A percentile compares a stretch with the other conserved stretches of the same genome.
phyloP scores from a whole-genome alignment of 2,113 vertebrate species.

The Spea multiplicata region DNA sequence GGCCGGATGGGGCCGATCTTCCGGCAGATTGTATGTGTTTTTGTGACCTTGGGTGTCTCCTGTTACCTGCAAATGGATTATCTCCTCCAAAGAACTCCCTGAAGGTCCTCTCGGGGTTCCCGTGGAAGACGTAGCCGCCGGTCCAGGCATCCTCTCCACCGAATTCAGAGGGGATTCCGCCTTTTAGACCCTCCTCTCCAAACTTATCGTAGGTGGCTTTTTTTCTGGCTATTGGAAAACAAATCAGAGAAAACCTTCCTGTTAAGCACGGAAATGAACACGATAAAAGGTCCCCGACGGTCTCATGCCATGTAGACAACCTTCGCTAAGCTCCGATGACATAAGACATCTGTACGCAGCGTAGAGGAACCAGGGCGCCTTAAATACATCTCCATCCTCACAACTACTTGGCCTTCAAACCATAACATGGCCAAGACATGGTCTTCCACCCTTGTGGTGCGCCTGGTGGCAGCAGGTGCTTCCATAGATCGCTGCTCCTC shows the following conservation, averaged over 20 bases:
- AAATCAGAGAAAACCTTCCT: background rate
- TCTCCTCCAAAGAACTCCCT: constrained; percentile 87
- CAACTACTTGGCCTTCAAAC: too few species aligned
- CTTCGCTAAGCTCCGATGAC: too few species aligned
- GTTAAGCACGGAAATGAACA: background rate
- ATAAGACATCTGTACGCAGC: too few species aligned
- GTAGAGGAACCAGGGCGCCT: background rate
- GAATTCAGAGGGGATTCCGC: constrained; percentile 78
- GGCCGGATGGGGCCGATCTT: too few species aligned
- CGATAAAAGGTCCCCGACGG: background rate
- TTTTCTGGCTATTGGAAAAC: constrained; percentile 70
- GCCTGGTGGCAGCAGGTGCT: too few species aligned
- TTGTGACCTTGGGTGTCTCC: too few species aligned
- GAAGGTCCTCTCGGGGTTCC: constrained; percentile 84
- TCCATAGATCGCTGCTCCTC: too few species aligned
- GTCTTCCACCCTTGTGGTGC: too few species aligned
- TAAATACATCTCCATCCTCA: too few species aligned
- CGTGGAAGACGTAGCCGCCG: constrained; percentile 80
- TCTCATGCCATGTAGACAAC: too few species aligned
- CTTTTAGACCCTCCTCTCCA: constrained; percentile 87
- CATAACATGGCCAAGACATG: too few species aligned
- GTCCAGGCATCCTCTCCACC: constrained; percentile 74
- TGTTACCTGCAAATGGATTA: constrained; percentile 88
- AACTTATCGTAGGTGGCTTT: constrained; percentile 92
- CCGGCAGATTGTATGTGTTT: too few species aligned